Conservation (phyloP, 2,888 invertebrate genomes). For the Lapara coniferarum region DNA sequence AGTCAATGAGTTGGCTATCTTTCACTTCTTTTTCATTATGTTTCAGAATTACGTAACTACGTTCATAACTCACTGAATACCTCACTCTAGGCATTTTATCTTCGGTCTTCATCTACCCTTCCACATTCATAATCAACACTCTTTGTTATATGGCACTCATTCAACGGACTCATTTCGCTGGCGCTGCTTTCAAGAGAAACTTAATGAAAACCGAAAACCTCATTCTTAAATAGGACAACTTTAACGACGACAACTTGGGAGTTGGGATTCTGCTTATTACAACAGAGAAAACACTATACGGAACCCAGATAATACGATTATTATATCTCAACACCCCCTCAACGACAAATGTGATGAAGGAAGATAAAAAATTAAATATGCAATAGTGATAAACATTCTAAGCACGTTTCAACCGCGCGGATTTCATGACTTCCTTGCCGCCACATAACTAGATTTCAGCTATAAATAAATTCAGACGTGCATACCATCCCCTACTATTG, state of each 20-base stretch:
- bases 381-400: conserved; percentile 46
- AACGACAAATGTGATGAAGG: conserved; percentile 39
- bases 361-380: conserved; percentile 52
- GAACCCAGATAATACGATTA: too few relatives aligned
- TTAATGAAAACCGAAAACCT: background rate
- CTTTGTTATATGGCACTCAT: background rate
- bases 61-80: too few relatives aligned
- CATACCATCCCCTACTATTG: conserved; percentile 34
- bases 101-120: background rate
- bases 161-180: background rate
- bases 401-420: conserved; percentile 46
- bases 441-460: conserved; percentile 40
- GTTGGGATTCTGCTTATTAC: background rate
- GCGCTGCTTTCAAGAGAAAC: background rate
- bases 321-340: background rate
- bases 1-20: too few relatives aligned
- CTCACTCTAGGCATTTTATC: background rate
- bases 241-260: background rate
- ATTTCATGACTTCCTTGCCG: conserved; percentile 46
- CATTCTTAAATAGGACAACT: background rate
- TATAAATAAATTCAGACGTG: conserved; percentile 37
- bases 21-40: too few relatives aligned
- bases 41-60: too few relatives aligned
- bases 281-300: too few relatives aligned
- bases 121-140: background rate